Conservation (phyloP, 2,797 vertebrate genomes). For the Xerus rutilus region DNA sequence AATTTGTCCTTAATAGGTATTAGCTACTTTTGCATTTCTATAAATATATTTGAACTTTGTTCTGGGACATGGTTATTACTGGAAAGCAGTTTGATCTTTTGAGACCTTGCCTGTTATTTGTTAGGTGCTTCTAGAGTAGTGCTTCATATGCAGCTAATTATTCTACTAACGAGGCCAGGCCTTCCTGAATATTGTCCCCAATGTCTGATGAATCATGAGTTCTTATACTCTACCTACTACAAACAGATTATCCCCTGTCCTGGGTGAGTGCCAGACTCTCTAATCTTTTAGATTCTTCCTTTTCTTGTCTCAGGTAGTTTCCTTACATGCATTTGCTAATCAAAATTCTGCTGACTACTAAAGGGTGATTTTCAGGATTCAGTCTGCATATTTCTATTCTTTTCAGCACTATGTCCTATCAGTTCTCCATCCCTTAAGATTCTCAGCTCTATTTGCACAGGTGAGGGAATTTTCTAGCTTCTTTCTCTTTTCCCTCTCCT, state of each 20-base stretch:
- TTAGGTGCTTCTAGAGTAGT: not conserved
- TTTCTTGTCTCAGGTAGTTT: not conserved
- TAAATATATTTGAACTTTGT: not conserved
- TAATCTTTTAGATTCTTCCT: not conserved
- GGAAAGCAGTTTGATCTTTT: not conserved
- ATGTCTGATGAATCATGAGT: not conserved
- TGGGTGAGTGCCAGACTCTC: not conserved
- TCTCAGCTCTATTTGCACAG: not conserved
- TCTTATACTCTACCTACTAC: not conserved
- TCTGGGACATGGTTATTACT: not conserved
- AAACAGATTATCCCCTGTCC: not conserved
- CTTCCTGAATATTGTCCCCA: not conserved
- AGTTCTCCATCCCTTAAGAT: not conserved
- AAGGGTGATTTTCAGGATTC: not conserved
- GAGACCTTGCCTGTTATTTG: not conserved
- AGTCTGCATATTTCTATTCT: not conserved
- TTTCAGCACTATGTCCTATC: not conserved
- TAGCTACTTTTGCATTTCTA: not conserved
- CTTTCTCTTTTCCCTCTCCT: not conserved
- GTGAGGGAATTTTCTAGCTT: not conserved
- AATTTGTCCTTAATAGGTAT: not conserved
- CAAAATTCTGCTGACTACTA: not conserved
- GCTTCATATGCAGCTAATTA: not conserved
- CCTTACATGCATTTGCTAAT: not conserved
- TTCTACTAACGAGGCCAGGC: not conserved